Percentiles rank a stretch among this genome's conserved stretches.
phyloP scores from a whole-genome alignment of 2,797 vertebrate genomes.

The Acrossocheilus fasciatus region DNA sequence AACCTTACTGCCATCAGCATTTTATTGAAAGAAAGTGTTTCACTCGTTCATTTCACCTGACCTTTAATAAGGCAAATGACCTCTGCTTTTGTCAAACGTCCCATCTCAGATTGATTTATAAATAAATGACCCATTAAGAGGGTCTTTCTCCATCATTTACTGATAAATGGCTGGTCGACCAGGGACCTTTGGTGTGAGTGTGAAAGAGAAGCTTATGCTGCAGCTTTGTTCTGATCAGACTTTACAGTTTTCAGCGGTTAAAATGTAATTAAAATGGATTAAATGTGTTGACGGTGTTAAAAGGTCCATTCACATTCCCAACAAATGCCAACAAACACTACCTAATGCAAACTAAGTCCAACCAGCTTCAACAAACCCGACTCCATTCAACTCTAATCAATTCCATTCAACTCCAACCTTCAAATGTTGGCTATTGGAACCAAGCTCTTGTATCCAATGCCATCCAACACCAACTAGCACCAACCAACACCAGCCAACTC shows the following conservation, averaged over 20 bases:
- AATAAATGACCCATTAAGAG: neutral
- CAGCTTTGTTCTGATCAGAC: neutral
- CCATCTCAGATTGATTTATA: neutral
- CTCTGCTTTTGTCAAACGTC: neutral
- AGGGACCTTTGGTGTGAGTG: neutral
- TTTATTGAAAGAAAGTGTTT: neutral
- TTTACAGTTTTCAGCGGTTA: neutral
- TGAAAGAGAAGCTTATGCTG: neutral
- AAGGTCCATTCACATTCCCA: neutral
- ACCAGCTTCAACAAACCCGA: neutral
- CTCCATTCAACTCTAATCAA: too few relatives aligned
- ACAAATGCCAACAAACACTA: neutral
- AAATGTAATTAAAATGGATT: neutral
- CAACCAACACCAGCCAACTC: too few relatives aligned
- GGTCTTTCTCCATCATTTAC: conserved; percentile 2
- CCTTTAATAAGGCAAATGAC: neutral
- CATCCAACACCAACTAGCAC: neutral
- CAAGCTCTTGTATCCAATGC: neutral
- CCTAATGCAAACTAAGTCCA: neutral
- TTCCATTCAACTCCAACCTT: neutral
- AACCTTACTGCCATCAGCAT: neutral
- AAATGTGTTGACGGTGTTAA: neutral
- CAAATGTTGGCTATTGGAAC: neutral
- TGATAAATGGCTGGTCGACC: neutral
- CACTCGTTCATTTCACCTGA: neutral